phyloP scores from a whole-genome alignment of 2,113 vertebrate genomes.

The Lophotis ruficrista region DNA sequence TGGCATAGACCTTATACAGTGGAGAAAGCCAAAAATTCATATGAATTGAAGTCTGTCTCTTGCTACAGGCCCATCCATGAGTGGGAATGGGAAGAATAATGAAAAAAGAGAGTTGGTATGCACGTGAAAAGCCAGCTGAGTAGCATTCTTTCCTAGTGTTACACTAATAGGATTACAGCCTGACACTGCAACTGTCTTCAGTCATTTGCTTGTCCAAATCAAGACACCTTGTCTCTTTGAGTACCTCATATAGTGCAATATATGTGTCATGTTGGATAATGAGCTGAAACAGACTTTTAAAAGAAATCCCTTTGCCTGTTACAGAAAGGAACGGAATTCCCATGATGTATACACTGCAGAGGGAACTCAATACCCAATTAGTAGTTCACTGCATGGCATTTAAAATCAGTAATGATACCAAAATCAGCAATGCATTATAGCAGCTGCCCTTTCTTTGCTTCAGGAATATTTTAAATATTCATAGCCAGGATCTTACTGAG shows the following conservation, averaged over 20 bases:
- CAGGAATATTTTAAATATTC: background rate
- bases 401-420: background rate
- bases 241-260: background rate
- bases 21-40: background rate
- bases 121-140: background rate
- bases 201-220: background rate
- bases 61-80: background rate
- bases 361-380: background rate
- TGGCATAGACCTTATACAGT: background rate
- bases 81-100: background rate
- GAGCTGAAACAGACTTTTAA: background rate
- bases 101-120: background rate
- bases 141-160: background rate
- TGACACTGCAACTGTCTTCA: background rate
- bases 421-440: background rate
- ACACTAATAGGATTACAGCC: background rate
- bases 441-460: background rate
- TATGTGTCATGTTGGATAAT: background rate
- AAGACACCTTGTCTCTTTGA: background rate
- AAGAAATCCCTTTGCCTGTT: background rate
- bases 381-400: background rate
- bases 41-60: background rate
- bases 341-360: background rate
- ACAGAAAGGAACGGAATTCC: background rate
- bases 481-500: background rate